Evolutionary conservation across 2,797 vertebrate genomes (phyloP).

Genomic region (Artibeus jamaicensis): DNA sequence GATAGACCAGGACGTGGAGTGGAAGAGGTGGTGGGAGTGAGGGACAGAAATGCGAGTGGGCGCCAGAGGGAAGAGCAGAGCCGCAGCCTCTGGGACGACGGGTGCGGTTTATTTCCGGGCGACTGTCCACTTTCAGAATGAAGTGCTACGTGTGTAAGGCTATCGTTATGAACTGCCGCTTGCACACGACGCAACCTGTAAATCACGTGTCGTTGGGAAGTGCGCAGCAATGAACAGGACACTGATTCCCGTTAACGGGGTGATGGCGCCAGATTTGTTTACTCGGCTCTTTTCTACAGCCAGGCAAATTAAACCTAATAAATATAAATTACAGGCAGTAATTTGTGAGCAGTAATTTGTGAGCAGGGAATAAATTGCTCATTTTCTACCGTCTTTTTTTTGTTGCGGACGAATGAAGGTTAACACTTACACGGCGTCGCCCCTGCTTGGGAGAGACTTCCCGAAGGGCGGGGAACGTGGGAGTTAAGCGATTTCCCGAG

Average conservation of each 20-base stretch:
- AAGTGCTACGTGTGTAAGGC: slow-evolving; percentile 20
- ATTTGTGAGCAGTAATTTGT: too few relatives aligned
- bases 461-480: background rate
- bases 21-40: background rate
- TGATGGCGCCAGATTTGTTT: slow-evolving; percentile 19
- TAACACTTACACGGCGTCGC: background rate
- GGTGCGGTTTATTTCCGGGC: background rate
- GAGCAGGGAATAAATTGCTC: background rate
- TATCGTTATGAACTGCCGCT: slow-evolving; percentile 32
- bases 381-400: background rate
- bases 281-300: background rate
- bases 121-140: background rate
- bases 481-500: background rate
- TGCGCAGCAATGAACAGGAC: background rate
- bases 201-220: slow-evolving; percentile 9
- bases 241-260: background rate
- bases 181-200: background rate
- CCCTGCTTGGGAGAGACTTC: background rate
- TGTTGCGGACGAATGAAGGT: background rate
- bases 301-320: slow-evolving; percentile 43
- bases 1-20: background rate
- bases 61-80: background rate
- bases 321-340: background rate
- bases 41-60: background rate
- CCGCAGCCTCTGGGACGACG: background rate